Evolutionary conservation across 2,888 invertebrate species (phyloP), one percentile per base, ranked within the genome.

Genomic region (Pseudanteris insignis): DNA sequence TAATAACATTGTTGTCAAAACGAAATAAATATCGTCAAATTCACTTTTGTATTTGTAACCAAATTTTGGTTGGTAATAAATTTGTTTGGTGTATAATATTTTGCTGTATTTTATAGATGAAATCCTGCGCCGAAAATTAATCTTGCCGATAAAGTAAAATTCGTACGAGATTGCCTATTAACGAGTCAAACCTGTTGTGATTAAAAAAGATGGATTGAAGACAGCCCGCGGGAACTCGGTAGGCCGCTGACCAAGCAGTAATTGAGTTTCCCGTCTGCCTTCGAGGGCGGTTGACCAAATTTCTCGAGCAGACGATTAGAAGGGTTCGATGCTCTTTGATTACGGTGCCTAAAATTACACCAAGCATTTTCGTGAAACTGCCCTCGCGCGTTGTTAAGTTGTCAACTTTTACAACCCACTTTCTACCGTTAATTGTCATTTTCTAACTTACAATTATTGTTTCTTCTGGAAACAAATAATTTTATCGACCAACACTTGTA

Each of bases 251-350:
- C 73, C 73, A 71, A 70, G 70, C 70, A 70, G 65, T 76, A 76
- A 76, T 69, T 68, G 69, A 64, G 64, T 63, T 69, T 66, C 53
- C 60, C 62, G 61, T 55, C 43, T 44, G 57, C 61, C 63, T 59
- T 44, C 9, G 43, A 64, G 63, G 61, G 62, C 61, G 68, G 70
- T 68, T 74, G 72, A 73, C 75, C 73, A 74, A 74, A 77, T 76
- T 74, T 68, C 73, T 72, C 67, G 67, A 65, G 68, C 34, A 67
- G 71, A 73, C 73, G 73, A 77, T 77, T 75, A 75, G 67, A 69
- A 72, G 75, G 77, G 72, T 73, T 69, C 68, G 68, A 65, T 66
- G 66, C 64, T 63, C 54, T 60, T 64, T 60, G 64, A 66, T 66
- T 64, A 59, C 41, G 54, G 46, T 30, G n/a, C 4, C 13, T 29